Base-by-base conservation (phyloP, 2,797 vertebrate species). In the Sphaeramia orbicularis region DNA sequence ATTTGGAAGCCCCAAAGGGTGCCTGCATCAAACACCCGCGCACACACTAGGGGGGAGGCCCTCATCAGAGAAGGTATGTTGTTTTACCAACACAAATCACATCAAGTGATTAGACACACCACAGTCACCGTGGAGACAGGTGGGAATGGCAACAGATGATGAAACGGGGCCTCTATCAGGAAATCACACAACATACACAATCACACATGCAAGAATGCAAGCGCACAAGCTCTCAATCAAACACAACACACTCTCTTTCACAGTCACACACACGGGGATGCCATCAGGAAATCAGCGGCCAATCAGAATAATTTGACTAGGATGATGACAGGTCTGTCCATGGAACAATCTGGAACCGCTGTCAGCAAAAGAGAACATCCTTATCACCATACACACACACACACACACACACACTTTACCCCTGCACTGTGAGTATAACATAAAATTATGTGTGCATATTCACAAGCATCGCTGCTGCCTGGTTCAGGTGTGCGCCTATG, bases 271-370 rank as follows among this genome's bases (percentile, higher is more conserved):
- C 78, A 74, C 78, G 78, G 75, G 80, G 83, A 81, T 62, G 67
- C 89, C 89, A 89, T 90, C 91, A 92, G 89, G 78, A 93, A 94
- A 94, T 94, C 92, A 94, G 90, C 78, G 84, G 86, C 91, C 91
- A 95, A 94, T 95, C 94, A 94, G 91, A 94, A 95, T 95, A 94
- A 94, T 93, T 93, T 92, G 82, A 86, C 89, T 81, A 76, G 85
- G 87, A 89, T 92, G 93, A 93, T 93, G 91, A 91, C 89, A 92
- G 90, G 89, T 91, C 72, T 83, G 86, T 82, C 79, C 76, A 35
- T 14, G 61, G 70, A 71, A 74, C 80, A 91, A 90, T 90, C 86
- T 84, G 73, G 37, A 79, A 80, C 66, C 50, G 47, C 84, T 77
- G 80, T 86, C 81, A 81, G 68, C 48, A 50, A 32, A 62, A 66